Percentiles rank a stretch among this genome's conserved stretches.
Conservation (phyloP, 2,113 vertebrate species). For the Sclerurus mexicanus region DNA sequence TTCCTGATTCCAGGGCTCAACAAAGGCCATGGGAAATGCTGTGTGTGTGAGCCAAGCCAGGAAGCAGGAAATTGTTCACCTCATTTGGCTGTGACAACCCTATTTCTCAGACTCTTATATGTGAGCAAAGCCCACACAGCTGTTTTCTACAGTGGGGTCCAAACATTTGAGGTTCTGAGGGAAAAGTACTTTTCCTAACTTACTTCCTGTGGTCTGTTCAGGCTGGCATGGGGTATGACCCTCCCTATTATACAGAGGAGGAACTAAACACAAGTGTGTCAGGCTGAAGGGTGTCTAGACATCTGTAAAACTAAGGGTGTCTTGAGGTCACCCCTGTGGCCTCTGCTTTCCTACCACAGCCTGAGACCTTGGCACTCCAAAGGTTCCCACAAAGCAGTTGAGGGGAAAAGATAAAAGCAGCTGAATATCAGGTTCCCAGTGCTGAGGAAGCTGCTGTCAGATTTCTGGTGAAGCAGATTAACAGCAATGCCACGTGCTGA, state of each 20-base stretch:
- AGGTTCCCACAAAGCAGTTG: not conserved
- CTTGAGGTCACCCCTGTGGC: not conserved
- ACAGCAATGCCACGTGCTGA: constrained; percentile 8
- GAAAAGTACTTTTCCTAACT: not conserved
- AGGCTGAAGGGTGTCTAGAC: not conserved
- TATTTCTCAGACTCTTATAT: not conserved
- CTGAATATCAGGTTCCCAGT: not conserved
- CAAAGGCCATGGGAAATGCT: not conserved
- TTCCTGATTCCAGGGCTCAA: not conserved
- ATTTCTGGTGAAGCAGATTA: constrained; percentile 17
- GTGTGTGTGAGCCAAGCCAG: not conserved
- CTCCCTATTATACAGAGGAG: not conserved
- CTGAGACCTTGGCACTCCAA: not conserved
- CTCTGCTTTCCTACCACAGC: not conserved
- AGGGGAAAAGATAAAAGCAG: not conserved
- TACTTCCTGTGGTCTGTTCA: not conserved
- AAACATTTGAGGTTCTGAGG: not conserved
- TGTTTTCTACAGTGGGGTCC: not conserved
- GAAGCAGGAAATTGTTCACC: not conserved
- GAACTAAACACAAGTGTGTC: not conserved
- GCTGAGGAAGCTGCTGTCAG: constrained; percentile 29
- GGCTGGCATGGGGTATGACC: not conserved
- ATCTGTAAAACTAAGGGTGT: not conserved
- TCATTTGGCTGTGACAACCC: not conserved
- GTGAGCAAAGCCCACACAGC: not conserved